Percentiles rank a stretch among this genome's conserved stretches.
Conservation (phyloP, 2,797 vertebrate genomes). For the Cirrhinus molitorella region DNA sequence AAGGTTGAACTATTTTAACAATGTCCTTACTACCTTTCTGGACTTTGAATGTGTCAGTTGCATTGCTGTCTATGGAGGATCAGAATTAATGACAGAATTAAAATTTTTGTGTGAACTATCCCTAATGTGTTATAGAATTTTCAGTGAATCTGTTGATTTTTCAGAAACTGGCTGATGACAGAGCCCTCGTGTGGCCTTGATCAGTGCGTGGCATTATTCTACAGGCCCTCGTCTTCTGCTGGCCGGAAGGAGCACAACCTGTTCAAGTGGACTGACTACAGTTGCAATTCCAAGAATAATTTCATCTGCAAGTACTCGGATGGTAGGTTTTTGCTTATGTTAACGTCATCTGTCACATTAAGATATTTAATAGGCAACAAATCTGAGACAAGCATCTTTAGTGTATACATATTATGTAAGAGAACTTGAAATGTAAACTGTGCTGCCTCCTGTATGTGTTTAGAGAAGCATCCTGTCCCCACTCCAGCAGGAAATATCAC, state of each 20-base stretch:
- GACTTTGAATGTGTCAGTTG: no score
- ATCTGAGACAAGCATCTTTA: neutral
- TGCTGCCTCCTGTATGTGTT: conserved; percentile 48
- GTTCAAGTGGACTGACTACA: conserved; percentile 93
- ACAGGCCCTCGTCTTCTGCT: conserved; percentile 83
- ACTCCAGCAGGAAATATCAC: conserved; percentile 64
- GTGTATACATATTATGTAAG: conserved; percentile 26
- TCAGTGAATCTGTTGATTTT: neutral
- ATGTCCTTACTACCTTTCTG: no score
- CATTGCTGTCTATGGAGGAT: no score
- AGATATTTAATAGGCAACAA: neutral
- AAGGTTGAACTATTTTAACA: no score
- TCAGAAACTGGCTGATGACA: conserved; percentile 93
- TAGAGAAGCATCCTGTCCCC: conserved; percentile 72
- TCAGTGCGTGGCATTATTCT: conserved; percentile 90
- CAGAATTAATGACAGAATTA: neutral
- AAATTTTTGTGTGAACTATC: neutral
- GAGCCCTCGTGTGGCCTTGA: conserved; percentile 93
- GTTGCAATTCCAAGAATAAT: conserved; percentile 94
- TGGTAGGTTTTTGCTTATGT: conserved; percentile 74
- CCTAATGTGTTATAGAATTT: neutral
- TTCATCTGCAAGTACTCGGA: conserved; percentile 95
- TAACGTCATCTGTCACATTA: conserved; percentile 1
- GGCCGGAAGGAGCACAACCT: conserved; percentile 83
- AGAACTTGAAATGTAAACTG: conserved; percentile 5